These are phyloP conservation scores for Grantiella picta DNA, from an alignment of 2,113 vertebrate genomes.

Conservation along the genomic window DNA sequence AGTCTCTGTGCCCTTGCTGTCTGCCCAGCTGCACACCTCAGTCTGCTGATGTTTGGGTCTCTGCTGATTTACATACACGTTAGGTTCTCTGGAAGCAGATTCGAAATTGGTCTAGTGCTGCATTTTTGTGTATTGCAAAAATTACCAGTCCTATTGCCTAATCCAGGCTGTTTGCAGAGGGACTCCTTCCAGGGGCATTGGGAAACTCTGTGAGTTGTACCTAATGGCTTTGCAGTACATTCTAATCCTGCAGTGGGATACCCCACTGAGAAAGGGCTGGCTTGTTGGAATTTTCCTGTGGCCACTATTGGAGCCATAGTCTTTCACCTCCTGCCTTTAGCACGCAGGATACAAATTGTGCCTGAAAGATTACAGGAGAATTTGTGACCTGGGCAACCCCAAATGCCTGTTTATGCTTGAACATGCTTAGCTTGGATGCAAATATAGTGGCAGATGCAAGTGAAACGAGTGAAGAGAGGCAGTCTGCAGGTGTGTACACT, in stretches of 20 bases:
- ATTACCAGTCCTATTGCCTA: rapidly evolving
- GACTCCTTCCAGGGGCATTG: not conserved
- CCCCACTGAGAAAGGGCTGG: not conserved
- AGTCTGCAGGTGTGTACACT: not conserved
- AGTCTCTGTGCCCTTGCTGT: not conserved
- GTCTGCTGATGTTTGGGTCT: not conserved
- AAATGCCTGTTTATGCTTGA: not conserved
- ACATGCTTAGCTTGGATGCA: not conserved
- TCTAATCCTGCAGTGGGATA: not conserved
- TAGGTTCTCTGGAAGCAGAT: not conserved
- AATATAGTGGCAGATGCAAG: not conserved
- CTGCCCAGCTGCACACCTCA: not conserved
- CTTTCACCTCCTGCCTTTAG: not conserved
- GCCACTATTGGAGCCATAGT: not conserved
- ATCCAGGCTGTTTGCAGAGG: not conserved
- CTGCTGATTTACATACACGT: not conserved
- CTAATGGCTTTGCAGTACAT: not conserved
- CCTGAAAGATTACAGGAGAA: not conserved
- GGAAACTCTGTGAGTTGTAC: rapidly evolving
- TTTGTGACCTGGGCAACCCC: not conserved
- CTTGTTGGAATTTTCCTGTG: not conserved
- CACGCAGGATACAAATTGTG: not conserved
- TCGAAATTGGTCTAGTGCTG: not conserved
- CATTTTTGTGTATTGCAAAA: not conserved
- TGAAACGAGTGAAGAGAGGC: not conserved